Conservation (phyloP, 1,140 invertebrate species). For the Drosophila repleta region DNA sequence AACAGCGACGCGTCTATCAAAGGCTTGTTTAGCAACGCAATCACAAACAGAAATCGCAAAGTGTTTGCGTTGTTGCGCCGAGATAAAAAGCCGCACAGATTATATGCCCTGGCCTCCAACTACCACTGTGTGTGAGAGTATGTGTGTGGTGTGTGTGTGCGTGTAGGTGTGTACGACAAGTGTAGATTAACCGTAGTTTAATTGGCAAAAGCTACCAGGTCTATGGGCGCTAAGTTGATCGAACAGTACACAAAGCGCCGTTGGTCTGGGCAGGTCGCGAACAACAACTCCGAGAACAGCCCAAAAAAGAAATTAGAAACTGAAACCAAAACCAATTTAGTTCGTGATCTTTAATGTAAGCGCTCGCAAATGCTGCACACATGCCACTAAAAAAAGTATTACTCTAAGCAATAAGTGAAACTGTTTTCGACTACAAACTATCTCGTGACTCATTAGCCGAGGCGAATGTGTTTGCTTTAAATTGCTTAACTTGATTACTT, state of each 20-base stretch:
- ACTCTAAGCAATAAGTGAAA: neutral
- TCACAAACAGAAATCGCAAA: conserved; percentile 62
- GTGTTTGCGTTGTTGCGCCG: conserved; percentile 59
- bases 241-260: conserved; percentile 64
- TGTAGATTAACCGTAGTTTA: conserved; percentile 73
- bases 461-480: neutral
- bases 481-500: conserved; percentile 37
- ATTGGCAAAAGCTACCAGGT: conserved; percentile 65
- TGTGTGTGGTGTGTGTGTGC: conserved; percentile 1
- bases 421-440: conserved; percentile 1
- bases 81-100: conserved; percentile 66
- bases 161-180: conserved; percentile 30
- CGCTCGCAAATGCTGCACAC: neutral
- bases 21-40: conserved; percentile 56
- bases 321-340: neutral
- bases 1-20: conserved; percentile 33
- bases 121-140: neutral
- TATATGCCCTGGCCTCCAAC: conserved; percentile 25
- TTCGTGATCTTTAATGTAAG: conserved; percentile 28
- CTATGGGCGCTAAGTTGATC: conserved; percentile 52
- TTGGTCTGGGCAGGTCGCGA: conserved; percentile 68
- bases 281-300: neutral
- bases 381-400: conserved; percentile 1
- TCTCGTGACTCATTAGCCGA: conserved; percentile 10
- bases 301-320: conserved; percentile 1